Base-by-base conservation (phyloP, 2,888 invertebrate genomes). In the Pseudococcus jackbeardsleyi region DNA sequence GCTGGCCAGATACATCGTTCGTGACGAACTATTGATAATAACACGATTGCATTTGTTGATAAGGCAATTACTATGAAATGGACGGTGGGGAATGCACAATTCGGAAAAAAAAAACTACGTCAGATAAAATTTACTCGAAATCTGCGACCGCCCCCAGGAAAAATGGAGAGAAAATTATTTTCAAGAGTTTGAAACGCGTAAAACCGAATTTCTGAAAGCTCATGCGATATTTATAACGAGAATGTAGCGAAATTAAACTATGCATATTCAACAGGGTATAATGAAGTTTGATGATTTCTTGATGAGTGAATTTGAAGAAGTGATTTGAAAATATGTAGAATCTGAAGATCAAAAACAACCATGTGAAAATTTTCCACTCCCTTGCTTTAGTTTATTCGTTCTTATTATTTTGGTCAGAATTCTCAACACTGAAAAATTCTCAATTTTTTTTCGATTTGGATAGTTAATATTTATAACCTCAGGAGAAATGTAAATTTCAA, bases 131-230 rank as follows among this genome's bases (percentile, higher is more conserved):
- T n/a, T n/a, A n/a, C 5, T 59, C n/a, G 6, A 7, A n/a, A 59
- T 59, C 59, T 59, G 19, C 59, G n/a, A n/a, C 15, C n/a, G n/a
- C 12, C 59, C 59, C 59, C 7, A 8, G 3, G 59, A 54, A 54
- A 54, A 54, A 54, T 15, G 0, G n/a, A 54, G 7, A 54, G n/a
- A 54, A 50, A 50, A 50, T 48, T 12, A 50, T 11, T 11, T 12
- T 0, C 11, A 50, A 50, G 54, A n/a, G n/a, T 64, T 64, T 64
- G 64, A 9, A 64, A 22, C 0, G 12, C 22, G 64, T 64, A 64
- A 64, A 64, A 64, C 64, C 64, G 64, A 64, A 64, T 64, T 64
- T 64, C 22, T 22, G 15, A 22, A 64, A 64, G 64, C 64, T 64
- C 64, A 22, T 64, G 64, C 22, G 64, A 22, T 19, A 64, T 11